phyloP scores from a whole-genome alignment of 2,888 invertebrate genomes.

The Lysandra coridon region DNA sequence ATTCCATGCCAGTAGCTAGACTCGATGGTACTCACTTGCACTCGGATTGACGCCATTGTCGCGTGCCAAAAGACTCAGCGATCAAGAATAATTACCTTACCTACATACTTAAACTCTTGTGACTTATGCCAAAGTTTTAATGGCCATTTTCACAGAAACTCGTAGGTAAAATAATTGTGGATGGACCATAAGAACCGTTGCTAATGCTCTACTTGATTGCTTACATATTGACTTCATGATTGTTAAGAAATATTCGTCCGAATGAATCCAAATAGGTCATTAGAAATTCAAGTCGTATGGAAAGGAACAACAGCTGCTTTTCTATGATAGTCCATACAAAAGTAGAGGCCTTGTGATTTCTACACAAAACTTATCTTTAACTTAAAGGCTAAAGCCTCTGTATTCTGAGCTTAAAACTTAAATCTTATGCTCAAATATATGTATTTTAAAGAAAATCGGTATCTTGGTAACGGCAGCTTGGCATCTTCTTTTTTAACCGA shows the following conservation, averaged over 20 bases:
- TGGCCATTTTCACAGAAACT: background rate
- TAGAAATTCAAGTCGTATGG: background rate
- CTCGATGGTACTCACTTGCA: constrained; percentile 36
- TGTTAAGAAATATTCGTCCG: background rate
- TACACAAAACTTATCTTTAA: no score
- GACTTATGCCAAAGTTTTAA: no score
- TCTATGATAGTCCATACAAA: no score
- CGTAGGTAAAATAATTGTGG: background rate
- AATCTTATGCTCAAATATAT: no score
- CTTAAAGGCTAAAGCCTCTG: no score
- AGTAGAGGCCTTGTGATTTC: no score
- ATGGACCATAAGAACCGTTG: background rate
- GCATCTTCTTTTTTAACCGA: no score
- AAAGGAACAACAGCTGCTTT: background rate
- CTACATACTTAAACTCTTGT: background rate
- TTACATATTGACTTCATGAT: constrained; percentile 5
- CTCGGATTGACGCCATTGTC: constrained; percentile 37
- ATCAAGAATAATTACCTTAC: background rate
- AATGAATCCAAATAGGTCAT: background rate
- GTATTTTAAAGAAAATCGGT: no score
- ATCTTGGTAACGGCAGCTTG: no score
- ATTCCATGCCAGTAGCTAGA: constrained; percentile 39
- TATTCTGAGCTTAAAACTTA: no score
- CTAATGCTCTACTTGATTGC: constrained; percentile 1
- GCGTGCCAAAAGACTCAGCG: constrained; percentile 35